A percentile compares a stretch with the other conserved stretches of the same genome.
Conservation (phyloP, 1,140 invertebrate species). For the Mesaphorura yosii region DNA sequence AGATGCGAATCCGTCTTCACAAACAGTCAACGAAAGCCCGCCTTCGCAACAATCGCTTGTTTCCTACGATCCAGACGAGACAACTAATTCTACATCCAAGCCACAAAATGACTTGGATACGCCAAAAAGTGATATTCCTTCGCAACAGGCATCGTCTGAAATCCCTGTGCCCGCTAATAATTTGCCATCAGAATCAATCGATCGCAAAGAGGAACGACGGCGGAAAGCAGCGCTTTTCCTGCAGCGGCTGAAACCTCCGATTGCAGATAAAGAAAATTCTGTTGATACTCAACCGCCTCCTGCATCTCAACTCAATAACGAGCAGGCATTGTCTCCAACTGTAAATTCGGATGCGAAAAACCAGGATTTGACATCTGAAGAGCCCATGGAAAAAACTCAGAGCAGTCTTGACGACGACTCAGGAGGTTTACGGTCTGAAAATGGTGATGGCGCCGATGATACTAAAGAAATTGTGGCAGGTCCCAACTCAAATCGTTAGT, state of each 20-base stretch:
- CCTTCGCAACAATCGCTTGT: background rate
- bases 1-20: background rate
- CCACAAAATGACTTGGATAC: background rate
- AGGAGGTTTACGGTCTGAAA: too few species aligned
- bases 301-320: too few species aligned
- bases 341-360: too few species aligned
- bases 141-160: background rate
- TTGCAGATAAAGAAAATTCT: too few species aligned
- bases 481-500: too few species aligned
- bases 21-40: background rate
- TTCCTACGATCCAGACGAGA: background rate
- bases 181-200: background rate
- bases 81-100: background rate
- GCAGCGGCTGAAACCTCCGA: conserved; percentile 6
- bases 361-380: too few species aligned
- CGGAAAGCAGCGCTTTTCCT: conserved; percentile 27
- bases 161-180: background rate
- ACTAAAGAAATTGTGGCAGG: too few species aligned
- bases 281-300: too few species aligned
- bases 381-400: too few species aligned
- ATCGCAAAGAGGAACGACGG: conserved; percentile 19
- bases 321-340: too few species aligned
- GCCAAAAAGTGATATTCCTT: background rate
- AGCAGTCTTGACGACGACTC: too few species aligned
- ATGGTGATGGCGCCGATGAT: too few species aligned